Base-by-base conservation (phyloP, 2,797 vertebrate genomes). In the Anableps anableps region DNA sequence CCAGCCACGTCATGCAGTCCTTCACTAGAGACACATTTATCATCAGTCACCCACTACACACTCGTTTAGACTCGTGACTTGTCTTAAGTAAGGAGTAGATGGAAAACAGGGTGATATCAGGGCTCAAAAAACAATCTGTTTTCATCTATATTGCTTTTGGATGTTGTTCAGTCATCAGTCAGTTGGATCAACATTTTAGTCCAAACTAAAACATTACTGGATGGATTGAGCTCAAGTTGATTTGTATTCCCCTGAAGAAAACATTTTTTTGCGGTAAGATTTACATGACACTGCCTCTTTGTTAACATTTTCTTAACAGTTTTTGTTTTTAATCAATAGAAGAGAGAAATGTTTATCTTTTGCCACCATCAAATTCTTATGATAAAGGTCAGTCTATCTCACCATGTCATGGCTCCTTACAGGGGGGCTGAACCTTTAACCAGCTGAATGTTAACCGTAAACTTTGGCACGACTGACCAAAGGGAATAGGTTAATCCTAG, bases 21-120 rank as follows among this genome's bases (percentile, higher is more conserved):
- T 71, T 66, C 73, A 50, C 51, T 0, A 47, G 72, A 83, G 83
- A 88, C 68, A 16, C 75, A 76, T 87, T 85, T 77, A 83, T 90
- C 86, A 88, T 89, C 82, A 75, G 66, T 83, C 86, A 77, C 81
- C 70, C 66, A 73, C 68, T 80, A 81, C 85, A 71, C 76, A 36
- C 76, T 84, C 48, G 43, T 82, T 80, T 60, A 36, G 64, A 75
- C 78, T 85, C n/a, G 0, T 19, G n/a, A 72, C 76, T 74, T 23
- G 21, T 55, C 79, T 74, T 62, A 53, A 64, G 70, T 8, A 66
- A 41, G 26, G 9, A 53, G 55, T 78, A 5, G 38, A 81, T 36
- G 43, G 13, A 60, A 58, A 78, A 5, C 36, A 58, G 38, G 43
- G 68, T 47, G n/a, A 74, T 16, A 77, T 60, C 72, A 72, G 62